Percentiles rank a stretch among this genome's conserved stretches.
Evolutionary conservation across 2,113 vertebrate genomes (phyloP).

Genomic region (Polypterus bichir): DNA sequence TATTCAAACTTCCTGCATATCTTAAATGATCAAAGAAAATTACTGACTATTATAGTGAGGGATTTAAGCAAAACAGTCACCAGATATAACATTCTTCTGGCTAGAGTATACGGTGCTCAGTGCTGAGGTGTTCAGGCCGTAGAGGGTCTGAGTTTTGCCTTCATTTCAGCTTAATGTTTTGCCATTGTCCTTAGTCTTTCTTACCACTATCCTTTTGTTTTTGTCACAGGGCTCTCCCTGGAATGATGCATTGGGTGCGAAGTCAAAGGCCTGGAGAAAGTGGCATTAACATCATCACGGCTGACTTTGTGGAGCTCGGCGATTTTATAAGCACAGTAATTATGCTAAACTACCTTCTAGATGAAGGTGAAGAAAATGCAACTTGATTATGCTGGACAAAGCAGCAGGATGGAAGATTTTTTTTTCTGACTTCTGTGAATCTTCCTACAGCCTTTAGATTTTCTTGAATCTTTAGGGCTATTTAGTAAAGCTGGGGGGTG

Average conservation of each 20-base stretch:
- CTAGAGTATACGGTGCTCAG: no score
- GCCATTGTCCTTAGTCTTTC: neutral
- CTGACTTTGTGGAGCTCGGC: conserved; percentile 95
- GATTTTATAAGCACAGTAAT: conserved; percentile 95
- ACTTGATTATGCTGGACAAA: conserved; percentile 57
- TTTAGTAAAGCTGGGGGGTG: conserved; percentile 21
- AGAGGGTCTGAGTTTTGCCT: no score
- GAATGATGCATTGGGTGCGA: conserved; percentile 95
- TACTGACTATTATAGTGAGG: no score
- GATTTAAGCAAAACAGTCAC: no score
- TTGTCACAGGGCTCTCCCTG: conserved; percentile 71
- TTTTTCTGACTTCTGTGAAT: conserved; percentile 44
- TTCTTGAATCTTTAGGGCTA: conserved; percentile 57
- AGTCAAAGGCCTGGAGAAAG: conserved; percentile 85
- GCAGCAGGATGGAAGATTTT: conserved; percentile 33
- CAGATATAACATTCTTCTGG: no score
- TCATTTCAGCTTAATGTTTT: no score
- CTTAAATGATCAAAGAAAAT: no score
- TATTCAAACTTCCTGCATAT: no score
- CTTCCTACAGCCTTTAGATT: conserved; percentile 48
- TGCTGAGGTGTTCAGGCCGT: no score
- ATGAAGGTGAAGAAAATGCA: conserved; percentile 72
- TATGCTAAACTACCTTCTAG: conserved; percentile 86
- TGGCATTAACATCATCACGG: conserved; percentile 91
- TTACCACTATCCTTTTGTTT: conserved; percentile 15